Percentiles rank a stretch among this genome's conserved stretches.
Evolutionary conservation across 2,113 vertebrate genomes (phyloP).

Genomic region (Anguilla rostrata): DNA sequence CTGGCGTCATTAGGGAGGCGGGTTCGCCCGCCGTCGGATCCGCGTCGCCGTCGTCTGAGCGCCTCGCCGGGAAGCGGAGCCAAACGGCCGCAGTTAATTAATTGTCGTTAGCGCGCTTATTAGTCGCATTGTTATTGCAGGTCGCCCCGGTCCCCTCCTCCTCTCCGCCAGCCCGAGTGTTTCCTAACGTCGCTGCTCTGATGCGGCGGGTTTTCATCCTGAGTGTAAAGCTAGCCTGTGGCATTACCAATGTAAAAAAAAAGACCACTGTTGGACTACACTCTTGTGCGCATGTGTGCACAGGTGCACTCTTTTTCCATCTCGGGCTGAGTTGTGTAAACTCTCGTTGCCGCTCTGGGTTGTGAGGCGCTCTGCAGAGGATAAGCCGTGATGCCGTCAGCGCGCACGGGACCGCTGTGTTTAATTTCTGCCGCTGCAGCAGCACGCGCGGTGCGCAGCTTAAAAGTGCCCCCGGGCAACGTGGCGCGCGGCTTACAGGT

Average conservation of each 20-base stretch:
- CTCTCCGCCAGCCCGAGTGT: neutral
- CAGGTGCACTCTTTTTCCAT: neutral
- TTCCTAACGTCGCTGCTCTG: neutral
- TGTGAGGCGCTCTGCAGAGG: slow-evolving; percentile 32
- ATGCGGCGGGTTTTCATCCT: neutral
- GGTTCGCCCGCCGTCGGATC: neutral
- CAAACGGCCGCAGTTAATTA: neutral
- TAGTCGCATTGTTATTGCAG: neutral
- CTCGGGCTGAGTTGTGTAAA: slow-evolving; percentile 27
- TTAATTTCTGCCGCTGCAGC: slow-evolving; percentile 64
- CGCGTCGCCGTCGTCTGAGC: neutral
- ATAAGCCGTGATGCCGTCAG: slow-evolving; percentile 58
- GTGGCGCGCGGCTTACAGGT: slow-evolving; percentile 56
- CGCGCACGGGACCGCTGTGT: slow-evolving; percentile 54
- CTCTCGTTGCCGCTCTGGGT: slow-evolving; percentile 35
- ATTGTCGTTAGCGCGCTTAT: neutral
- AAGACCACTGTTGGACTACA: neutral
- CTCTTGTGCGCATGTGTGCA: neutral
- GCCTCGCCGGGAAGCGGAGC: neutral
- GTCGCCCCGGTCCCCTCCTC: neutral
- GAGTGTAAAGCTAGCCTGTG: neutral
- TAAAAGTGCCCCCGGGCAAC: slow-evolving; percentile 49
- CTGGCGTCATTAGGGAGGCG: neutral
- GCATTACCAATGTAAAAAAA: too few relatives aligned
- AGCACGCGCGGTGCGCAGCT: slow-evolving; percentile 53